A percentile compares a stretch with the other conserved stretches of the same genome.
phyloP scores from a whole-genome alignment of 1,140 invertebrate genomes.

The Philotrypesis tridentata region DNA sequence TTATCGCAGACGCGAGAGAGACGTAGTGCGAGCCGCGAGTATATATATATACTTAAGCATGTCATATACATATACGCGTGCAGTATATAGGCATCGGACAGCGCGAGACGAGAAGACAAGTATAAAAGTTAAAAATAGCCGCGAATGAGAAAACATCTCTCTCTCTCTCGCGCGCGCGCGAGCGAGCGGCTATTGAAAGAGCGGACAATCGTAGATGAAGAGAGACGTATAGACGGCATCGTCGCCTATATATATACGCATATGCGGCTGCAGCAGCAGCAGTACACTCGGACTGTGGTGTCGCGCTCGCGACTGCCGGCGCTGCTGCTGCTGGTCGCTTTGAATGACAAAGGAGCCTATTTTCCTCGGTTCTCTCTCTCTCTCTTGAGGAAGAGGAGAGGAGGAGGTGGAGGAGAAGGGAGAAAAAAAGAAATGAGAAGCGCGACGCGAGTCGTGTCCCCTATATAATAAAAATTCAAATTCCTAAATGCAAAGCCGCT shows the following conservation, averaged over 20 bases:
- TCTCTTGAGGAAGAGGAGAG: too few relatives aligned
- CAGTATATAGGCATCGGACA: too few relatives aligned
- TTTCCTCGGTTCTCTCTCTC: background rate
- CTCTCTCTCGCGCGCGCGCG: too few relatives aligned
- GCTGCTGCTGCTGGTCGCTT: constrained; percentile 15
- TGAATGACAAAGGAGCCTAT: constrained; percentile 44
- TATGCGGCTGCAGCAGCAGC: too few relatives aligned
- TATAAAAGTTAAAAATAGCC: background rate
- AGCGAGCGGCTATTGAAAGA: constrained; percentile 30
- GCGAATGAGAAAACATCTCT: background rate
- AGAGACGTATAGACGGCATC: too few relatives aligned
- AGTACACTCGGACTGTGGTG: background rate
- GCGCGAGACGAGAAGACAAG: too few relatives aligned
- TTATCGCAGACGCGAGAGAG: too few relatives aligned
- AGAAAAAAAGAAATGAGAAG: constrained; percentile 39
- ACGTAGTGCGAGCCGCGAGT: too few relatives aligned
- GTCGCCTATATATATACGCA: background rate
- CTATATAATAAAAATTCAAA: constrained; percentile 52
- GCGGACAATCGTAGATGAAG: background rate
- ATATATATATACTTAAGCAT: too few relatives aligned
- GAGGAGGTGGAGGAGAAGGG: too few relatives aligned
- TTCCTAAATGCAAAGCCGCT: constrained; percentile 22
- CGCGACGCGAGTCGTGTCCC: constrained; percentile 34
- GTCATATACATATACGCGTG: too few relatives aligned
- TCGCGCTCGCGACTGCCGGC: background rate